Base-by-base conservation (phyloP, 2,888 invertebrate species). In the Pocota personata region DNA sequence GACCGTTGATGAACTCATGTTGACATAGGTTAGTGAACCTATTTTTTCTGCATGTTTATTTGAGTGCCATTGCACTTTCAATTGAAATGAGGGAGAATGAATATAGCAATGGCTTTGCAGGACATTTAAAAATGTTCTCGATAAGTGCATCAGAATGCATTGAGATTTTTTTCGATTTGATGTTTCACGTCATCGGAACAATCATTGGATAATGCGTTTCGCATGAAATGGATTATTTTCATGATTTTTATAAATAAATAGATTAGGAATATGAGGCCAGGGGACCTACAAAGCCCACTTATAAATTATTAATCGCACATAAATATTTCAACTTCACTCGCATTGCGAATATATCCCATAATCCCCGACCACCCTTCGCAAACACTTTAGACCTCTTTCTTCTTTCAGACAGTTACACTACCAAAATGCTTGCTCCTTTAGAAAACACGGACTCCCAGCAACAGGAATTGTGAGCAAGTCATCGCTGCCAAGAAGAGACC, bases 1-100 rank as follows among this genome's bases (percentile, higher is more conserved):
- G 72, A 71, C 77, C 77, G 69, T 24, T 71, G 40, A 57, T 82
- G 72, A 82, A 77, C 82, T n/a, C 35, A 19, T 72, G 52, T 82
- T 72, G 71, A 14, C 24, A 8, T 27, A 77, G 77, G 64, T 72
- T 67, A 72, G 27, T 82, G 77, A 82, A 76, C 82, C 48, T n/a
- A n/a, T 30, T 40, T 40, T 40, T 37, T 37, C 7, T 30, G 1
- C 19, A 4, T 19, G 48, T 48, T 19, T 48, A 24, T 16, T 16
- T 19, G 46, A 19, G 8, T 46, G 14, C 3, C 14, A 40, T 14
- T 27, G 43, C 16, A 24, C 40, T 43, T 27, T 35, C 19, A 16
- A 46, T 46, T 10, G 8, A 19, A 46, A 52, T 52, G 21, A 1
- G 24, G n/a, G 24, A 40, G 1, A 14, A n/a, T 37, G 37, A 21